phyloP scores from a whole-genome alignment of 2,113 vertebrate species.

The Formicarius rufipectus region DNA sequence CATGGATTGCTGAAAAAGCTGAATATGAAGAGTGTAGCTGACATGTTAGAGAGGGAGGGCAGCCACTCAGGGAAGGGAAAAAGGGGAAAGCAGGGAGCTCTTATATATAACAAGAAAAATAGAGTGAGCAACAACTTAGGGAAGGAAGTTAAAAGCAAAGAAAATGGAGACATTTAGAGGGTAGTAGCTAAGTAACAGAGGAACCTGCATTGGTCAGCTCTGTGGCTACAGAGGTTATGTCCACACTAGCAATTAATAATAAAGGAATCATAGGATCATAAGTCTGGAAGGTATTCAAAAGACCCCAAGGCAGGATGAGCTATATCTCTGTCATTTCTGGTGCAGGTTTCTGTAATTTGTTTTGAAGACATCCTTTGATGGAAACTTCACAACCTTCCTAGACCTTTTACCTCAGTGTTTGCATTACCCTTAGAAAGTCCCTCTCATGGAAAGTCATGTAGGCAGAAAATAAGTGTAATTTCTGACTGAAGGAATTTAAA shows the following conservation, averaged over 20 bases:
- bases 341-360: neutral
- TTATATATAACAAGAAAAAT: neutral
- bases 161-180: neutral
- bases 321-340: neutral
- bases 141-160: neutral
- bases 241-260: neutral
- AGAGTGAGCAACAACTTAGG: neutral
- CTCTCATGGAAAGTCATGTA: neutral
- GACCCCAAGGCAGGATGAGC: neutral
- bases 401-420: neutral
- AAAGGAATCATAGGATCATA: neutral
- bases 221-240: neutral
- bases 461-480: neutral
- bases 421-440: neutral
- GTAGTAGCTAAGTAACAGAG: neutral
- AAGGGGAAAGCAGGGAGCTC: neutral
- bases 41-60: neutral
- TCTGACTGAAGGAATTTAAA: neutral
- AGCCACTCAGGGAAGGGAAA: neutral
- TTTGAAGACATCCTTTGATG: constrained; percentile 9
- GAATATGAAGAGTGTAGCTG: neutral
- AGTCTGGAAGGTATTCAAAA: neutral
- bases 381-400: neutral
- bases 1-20: neutral
- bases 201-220: neutral